These are phyloP conservation scores for Cerceris ruficornis DNA, from an alignment of 2,888 invertebrate species.

Conservation along the genomic window DNA sequence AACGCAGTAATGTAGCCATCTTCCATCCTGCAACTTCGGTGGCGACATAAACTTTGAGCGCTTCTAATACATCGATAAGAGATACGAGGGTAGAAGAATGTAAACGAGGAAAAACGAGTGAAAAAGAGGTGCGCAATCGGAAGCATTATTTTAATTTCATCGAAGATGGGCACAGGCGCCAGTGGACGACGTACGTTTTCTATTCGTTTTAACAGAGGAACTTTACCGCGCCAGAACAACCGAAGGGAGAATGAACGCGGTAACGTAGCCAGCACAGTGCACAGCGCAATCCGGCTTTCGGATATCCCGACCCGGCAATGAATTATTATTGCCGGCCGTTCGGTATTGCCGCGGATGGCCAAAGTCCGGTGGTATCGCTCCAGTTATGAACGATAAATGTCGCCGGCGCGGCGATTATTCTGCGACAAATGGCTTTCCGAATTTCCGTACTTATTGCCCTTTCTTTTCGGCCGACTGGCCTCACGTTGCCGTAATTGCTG, in stretches of 20 bases:
- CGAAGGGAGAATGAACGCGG: conserved; percentile 19
- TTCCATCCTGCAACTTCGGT: conserved; percentile 38
- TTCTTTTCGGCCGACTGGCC: too few species aligned
- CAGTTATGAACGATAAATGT: conserved; percentile 55
- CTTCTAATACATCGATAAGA: conserved; percentile 26
- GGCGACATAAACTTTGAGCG: conserved; percentile 40
- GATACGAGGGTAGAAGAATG: not conserved
- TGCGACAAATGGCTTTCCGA: not conserved
- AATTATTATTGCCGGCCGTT: conserved; percentile 46
- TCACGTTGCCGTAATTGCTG: not conserved
- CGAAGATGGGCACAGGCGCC: too few species aligned
- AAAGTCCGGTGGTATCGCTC: conserved; percentile 22
- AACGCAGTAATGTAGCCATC: too few species aligned
- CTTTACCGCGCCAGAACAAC: not conserved
- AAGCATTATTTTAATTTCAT: conserved; percentile 58
- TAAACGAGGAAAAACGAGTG: not conserved
- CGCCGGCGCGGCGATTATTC: conserved; percentile 40
- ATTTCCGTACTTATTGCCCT: too few species aligned
- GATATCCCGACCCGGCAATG: conserved; percentile 18
- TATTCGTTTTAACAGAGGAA: conserved; percentile 13
- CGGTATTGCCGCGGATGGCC: conserved; percentile 37
- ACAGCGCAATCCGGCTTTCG: conserved; percentile 11
- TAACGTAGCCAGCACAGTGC: conserved; percentile 9
- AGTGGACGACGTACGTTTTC: conserved; percentile 17
- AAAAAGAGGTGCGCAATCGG: not conserved